Percentiles rank a stretch among this genome's conserved stretches.
These are phyloP conservation scores for Galerucella pusilla DNA, from an alignment of 2,888 invertebrate genomes.

Conservation along the genomic window DNA sequence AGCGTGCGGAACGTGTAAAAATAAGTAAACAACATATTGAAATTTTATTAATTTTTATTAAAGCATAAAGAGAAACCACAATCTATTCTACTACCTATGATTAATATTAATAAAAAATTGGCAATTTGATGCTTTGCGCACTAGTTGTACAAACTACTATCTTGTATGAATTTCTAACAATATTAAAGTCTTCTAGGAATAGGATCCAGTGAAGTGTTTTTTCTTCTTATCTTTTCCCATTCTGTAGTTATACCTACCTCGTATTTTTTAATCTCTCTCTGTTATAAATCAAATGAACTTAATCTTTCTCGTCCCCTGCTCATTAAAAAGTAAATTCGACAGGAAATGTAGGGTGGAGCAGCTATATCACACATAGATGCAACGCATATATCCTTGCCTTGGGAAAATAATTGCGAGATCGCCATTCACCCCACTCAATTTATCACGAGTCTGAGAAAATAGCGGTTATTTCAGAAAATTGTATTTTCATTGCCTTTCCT, in stretches of 20 bases:
- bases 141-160: no score
- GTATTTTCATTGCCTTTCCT: conserved; percentile 14
- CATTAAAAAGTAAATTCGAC: neutral
- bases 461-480: conserved; percentile 38
- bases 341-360: conserved; percentile 7
- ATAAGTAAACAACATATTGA: no score
- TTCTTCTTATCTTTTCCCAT: no score
- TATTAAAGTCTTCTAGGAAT: no score
- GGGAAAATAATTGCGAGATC: conserved; percentile 3
- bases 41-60: no score
- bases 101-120: no score
- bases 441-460: conserved; percentile 26
- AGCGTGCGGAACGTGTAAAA: no score
- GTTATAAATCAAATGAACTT: neutral
- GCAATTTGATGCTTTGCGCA: no score
- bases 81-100: no score
- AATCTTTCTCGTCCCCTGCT: neutral
- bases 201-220: no score
- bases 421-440: conserved; percentile 14
- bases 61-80: no score
- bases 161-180: no score
- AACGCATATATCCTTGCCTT: conserved; percentile 8
- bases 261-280: neutral
- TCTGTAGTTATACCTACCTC: neutral
- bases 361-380: neutral